phyloP scores from a whole-genome alignment of 2,113 vertebrate species.

The Tympanuchus pallidicinctus region DNA sequence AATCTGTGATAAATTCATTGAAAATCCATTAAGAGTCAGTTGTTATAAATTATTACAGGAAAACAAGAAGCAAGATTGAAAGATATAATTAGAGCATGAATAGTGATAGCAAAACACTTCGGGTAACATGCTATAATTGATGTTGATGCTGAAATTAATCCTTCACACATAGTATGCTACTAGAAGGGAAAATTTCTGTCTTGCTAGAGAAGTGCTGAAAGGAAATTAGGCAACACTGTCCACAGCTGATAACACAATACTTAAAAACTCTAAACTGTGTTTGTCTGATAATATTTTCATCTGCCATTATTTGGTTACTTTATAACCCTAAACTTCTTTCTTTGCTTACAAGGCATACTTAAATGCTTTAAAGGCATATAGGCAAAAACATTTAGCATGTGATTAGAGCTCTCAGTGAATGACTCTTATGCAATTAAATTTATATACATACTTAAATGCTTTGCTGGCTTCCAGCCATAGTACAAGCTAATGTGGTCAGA shows the following conservation, averaged over 20 bases:
- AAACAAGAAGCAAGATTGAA: not conserved
- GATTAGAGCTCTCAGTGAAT: not conserved
- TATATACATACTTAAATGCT: not conserved
- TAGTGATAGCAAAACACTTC: not conserved
- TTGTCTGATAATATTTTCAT: not conserved
- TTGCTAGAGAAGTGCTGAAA: not conserved
- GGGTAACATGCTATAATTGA: not conserved
- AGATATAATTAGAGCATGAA: not conserved
- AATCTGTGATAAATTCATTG: not conserved
- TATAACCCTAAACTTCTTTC: not conserved
- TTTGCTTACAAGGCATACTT: not conserved
- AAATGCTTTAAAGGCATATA: not conserved
- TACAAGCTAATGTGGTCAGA: not conserved
- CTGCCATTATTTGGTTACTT: not conserved
- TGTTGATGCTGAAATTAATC: not conserved
- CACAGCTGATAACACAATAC: not conserved
- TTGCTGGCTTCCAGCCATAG: not conserved
- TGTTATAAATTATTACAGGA: not conserved
- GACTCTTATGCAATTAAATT: not conserved
- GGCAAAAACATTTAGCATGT: not conserved
- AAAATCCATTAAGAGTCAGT: not conserved
- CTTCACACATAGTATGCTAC: not conserved
- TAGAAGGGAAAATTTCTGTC: not conserved
- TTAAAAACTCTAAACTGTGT: not conserved
- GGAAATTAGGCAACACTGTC: not conserved